Conservation (phyloP, 2,888 invertebrate genomes). For the Cacoxenus indagator region DNA sequence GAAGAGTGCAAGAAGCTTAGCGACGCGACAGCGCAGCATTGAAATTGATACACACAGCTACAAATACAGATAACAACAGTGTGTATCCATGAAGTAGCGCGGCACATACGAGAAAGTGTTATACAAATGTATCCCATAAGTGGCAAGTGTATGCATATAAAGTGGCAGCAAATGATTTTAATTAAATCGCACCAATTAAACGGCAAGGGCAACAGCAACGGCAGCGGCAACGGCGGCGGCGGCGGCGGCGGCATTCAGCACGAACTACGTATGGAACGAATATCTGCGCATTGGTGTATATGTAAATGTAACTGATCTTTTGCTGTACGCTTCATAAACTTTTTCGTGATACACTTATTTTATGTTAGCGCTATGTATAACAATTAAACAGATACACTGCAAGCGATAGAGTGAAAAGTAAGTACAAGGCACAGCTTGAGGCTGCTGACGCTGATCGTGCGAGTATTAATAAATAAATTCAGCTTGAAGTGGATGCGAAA, state of each 20-base stretch:
- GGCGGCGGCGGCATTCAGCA: too few relatives aligned
- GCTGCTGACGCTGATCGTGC: slow-evolving; percentile 35
- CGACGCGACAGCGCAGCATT: slow-evolving; percentile 43
- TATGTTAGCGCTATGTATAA: slow-evolving; percentile 36
- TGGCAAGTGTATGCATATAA: slow-evolving; percentile 30
- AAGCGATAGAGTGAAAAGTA: background rate
- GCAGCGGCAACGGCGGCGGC: slow-evolving; percentile 5
- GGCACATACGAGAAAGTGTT: background rate
- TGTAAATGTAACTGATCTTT: background rate
- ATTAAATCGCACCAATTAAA: slow-evolving; percentile 71
- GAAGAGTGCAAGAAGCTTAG: slow-evolving; percentile 25
- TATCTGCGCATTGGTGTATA: too few relatives aligned
- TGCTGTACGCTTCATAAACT: background rate
- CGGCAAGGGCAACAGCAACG: slow-evolving; percentile 25
- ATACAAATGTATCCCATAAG: slow-evolving; percentile 5
- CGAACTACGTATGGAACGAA: too few relatives aligned
- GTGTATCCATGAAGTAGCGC: too few relatives aligned
- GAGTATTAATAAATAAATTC: slow-evolving; percentile 35
- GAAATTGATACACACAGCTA: slow-evolving; percentile 34
- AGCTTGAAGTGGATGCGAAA: slow-evolving; percentile 15
- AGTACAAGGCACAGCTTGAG: slow-evolving; percentile 21
- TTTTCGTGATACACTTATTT: slow-evolving; percentile 7
- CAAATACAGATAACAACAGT: background rate
- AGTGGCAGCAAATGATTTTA: slow-evolving; percentile 66
- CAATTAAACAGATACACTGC: slow-evolving; percentile 35